Base-by-base conservation (phyloP, 2,888 invertebrate species). In the Tipula vernalis region DNA sequence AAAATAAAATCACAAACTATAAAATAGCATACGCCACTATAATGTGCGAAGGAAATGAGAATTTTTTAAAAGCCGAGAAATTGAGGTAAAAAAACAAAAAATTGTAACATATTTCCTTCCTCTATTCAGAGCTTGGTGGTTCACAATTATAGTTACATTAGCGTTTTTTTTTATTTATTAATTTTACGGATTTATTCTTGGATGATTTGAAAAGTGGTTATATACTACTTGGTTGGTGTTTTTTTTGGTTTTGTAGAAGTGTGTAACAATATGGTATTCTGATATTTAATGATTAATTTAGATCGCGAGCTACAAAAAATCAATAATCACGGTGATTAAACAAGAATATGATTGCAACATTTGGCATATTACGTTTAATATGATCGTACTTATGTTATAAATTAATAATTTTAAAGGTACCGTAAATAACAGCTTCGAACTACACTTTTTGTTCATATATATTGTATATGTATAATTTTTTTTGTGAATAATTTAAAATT, bases 21-120 rank as follows among this genome's bases (percentile, higher is more conserved):
- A 71, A 71, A 71, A 71, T 71, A 71, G 71, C 71, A 71, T 71
- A 71, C 71, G 71, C 71, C 71, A 71, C 71, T 71, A 71, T 71
- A 71, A 71, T 71, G 28, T 28, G 71, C 71, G 71, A 71, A 71
- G 71, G 71, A 71, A 71, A 71, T 71, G 28, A 71, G 71, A 71
- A 71, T 28, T 71, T 18, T 51, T 71, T 8, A 28, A 71, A 71
- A 71, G 28, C 71, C 71, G 18, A 71, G 71, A 71, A 71, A 71
- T 71, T 71, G 18, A 28, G 71, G 71, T 71, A 71, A n/a, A 71
- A 71, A 28, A 12, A 71, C 71, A 28, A 71, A 71, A 71, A 71
- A 71, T 51, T 71, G 71, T 28, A 71, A 71, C 71, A 71, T 71
- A 71, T 71, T 71, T 71, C 71, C 71, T 71, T 71, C 71, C 71